Percentiles rank a stretch among this genome's conserved stretches.
These are phyloP conservation scores for Porites australiensis DNA, from an alignment of 64 coral and sea anemone species.

Conservation along the genomic window DNA sequence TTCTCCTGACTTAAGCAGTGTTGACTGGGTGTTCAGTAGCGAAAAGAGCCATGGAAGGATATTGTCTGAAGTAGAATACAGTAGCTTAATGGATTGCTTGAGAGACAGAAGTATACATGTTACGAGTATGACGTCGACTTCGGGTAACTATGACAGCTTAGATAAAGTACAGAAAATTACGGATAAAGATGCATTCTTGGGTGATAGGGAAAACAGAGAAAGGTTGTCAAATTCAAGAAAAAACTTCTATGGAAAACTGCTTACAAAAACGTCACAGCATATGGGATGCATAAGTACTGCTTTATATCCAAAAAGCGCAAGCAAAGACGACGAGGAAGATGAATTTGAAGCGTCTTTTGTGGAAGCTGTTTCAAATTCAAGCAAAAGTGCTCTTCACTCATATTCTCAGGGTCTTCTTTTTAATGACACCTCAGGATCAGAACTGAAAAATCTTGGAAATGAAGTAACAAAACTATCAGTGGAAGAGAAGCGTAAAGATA, in stretches of 20 bases:
- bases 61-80: neutral
- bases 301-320: neutral
- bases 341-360: slow-evolving; percentile 38
- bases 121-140: neutral
- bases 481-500: neutral
- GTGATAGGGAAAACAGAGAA: neutral
- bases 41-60: neutral
- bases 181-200: neutral
- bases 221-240: neutral
- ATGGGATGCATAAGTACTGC: neutral
- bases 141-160: neutral
- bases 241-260: neutral
- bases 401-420: neutral
- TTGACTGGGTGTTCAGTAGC: neutral
- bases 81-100: neutral
- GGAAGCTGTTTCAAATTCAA: neutral
- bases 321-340: neutral
- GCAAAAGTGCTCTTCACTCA: neutral
- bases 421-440: neutral
- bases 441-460: neutral
- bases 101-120: neutral
- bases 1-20: neutral
- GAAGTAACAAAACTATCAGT: neutral
- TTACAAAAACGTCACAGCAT: neutral
- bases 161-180: neutral